These are phyloP conservation scores for Psophia crepitans DNA, from an alignment of 2,113 vertebrate genomes.

Conservation along the genomic window DNA sequence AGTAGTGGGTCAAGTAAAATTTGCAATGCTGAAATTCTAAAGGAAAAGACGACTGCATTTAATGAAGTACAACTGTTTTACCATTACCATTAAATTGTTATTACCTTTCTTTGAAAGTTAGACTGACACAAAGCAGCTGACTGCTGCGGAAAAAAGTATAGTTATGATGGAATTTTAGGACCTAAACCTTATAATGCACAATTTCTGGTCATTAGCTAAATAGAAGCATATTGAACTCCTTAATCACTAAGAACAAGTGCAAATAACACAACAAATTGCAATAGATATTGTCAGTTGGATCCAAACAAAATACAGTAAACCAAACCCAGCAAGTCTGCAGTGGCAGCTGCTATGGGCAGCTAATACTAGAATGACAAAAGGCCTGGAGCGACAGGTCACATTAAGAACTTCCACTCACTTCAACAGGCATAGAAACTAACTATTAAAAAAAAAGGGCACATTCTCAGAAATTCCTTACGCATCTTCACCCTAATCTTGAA, in stretches of 20 bases:
- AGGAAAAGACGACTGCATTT: neutral
- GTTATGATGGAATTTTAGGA: neutral
- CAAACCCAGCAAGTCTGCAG: neutral
- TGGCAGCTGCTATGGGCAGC: neutral
- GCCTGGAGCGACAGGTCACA: neutral
- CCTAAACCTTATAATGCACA: slow-evolving; percentile 10
- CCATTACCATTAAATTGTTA: neutral
- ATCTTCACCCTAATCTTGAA: neutral
- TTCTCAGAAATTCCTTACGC: neutral
- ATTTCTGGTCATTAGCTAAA: slow-evolving; percentile 53
- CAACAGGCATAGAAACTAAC: neutral
- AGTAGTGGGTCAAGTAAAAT: neutral
- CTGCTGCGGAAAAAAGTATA: neutral
- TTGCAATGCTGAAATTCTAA: neutral
- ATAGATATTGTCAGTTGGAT: neutral
- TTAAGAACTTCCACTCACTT: neutral
- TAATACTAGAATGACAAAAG: neutral
- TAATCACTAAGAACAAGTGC: neutral
- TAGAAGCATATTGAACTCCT: slow-evolving; percentile 6
- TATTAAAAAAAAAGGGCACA: too few species aligned
- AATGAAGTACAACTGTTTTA: slow-evolving; percentile 11
- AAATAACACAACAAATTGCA: slow-evolving; percentile 8
- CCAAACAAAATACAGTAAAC: neutral
- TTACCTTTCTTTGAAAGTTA: neutral
- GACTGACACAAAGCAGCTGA: neutral